Conservation (phyloP, 1,140 invertebrate genomes). For the Euura saliciscinereae region DNA sequence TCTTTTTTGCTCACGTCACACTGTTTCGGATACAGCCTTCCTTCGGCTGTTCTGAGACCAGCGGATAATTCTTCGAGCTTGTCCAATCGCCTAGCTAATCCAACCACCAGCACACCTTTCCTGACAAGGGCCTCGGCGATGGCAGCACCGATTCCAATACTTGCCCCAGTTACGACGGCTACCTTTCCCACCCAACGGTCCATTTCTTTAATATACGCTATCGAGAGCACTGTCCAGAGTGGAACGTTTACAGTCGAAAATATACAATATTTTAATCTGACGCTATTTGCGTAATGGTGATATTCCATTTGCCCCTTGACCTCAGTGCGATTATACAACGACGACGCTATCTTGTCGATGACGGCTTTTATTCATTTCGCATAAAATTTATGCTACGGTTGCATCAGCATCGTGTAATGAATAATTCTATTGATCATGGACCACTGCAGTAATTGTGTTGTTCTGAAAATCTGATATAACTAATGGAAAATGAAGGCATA, state of each 20-base stretch:
- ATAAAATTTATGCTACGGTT: too few relatives aligned
- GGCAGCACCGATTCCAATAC: conserved; percentile 71
- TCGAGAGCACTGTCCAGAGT: neutral
- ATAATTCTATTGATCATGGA: too few relatives aligned
- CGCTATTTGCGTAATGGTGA: too few relatives aligned
- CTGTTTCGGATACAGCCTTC: conserved; percentile 58
- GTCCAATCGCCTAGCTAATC: conserved; percentile 69
- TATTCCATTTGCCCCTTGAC: too few relatives aligned
- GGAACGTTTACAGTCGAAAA: conserved; percentile 52
- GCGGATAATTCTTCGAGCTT: conserved; percentile 58
- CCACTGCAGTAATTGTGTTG: too few relatives aligned
- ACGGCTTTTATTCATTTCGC: too few relatives aligned
- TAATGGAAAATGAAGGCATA: too few relatives aligned
- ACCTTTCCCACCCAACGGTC: conserved; percentile 70
- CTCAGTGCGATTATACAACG: too few relatives aligned
- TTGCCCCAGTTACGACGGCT: conserved; percentile 77
- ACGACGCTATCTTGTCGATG: too few relatives aligned
- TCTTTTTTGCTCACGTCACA: conserved; percentile 73
- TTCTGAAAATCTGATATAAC: too few relatives aligned
- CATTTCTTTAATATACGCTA: conserved; percentile 38
- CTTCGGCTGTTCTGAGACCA: conserved; percentile 24
- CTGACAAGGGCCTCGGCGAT: conserved; percentile 62
- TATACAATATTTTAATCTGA: too few relatives aligned
- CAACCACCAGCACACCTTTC: conserved; percentile 71
- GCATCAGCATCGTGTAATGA: too few relatives aligned